These are phyloP conservation scores for Amiota communis DNA, from an alignment of 2,888 invertebrate species.

Conservation along the genomic window DNA sequence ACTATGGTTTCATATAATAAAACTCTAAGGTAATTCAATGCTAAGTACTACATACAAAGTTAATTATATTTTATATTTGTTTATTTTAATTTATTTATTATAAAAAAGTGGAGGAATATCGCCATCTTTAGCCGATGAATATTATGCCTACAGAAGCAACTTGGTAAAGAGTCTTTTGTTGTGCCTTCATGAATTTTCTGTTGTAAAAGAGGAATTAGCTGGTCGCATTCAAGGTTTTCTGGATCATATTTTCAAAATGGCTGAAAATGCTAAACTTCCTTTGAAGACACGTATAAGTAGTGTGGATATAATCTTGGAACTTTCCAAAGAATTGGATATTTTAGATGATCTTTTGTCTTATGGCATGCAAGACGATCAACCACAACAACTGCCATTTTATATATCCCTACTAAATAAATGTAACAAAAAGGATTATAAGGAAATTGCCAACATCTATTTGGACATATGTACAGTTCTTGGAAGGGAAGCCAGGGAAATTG, in stretches of 20 bases:
- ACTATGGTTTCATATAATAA: conserved; percentile 61
- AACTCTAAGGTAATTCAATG: conserved; percentile 57
- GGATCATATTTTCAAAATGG: conserved; percentile 59
- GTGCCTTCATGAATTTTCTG: too few relatives aligned
- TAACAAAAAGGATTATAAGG: conserved; percentile 32
- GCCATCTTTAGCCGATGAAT: conserved; percentile 70
- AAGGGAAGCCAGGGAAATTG: too few relatives aligned
- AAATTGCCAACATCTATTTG: too few relatives aligned
- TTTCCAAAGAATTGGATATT: conserved; percentile 72
- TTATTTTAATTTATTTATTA: too few relatives aligned
- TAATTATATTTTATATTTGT: too few relatives aligned
- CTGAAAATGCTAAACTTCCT: conserved; percentile 75
- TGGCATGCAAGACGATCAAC: conserved; percentile 47
- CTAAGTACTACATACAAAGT: too few relatives aligned
- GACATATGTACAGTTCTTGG: too few relatives aligned
- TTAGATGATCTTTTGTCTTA: conserved; percentile 52
- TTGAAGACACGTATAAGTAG: conserved; percentile 80
- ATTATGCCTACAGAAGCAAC: conserved; percentile 41
- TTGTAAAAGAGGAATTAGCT: too few relatives aligned
- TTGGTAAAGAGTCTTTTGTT: too few relatives aligned
- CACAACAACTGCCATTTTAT: conserved; percentile 61
- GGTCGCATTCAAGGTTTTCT: too few relatives aligned
- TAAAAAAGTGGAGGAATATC: conserved; percentile 51
- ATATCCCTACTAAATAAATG: conserved; percentile 66
- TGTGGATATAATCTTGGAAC: conserved; percentile 76